These are phyloP conservation scores for Syrphus vitripennis DNA, from an alignment of 2,888 invertebrate species.

Conservation along the genomic window DNA sequence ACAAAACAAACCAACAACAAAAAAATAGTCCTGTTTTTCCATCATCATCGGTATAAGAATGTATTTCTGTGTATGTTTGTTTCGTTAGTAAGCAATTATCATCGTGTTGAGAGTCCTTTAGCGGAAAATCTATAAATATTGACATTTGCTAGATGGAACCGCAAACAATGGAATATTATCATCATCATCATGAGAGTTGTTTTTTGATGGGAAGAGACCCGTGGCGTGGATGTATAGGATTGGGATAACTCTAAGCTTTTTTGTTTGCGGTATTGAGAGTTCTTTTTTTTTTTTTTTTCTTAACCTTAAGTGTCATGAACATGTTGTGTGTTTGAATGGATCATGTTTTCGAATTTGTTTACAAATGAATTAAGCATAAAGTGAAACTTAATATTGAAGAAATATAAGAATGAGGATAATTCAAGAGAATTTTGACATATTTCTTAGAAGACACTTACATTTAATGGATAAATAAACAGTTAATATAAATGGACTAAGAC, in stretches of 20 bases:
- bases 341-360: slow-evolving; percentile 49
- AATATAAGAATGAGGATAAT: background rate
- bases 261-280: background rate
- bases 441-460: background rate
- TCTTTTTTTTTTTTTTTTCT: background rate
- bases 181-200: background rate
- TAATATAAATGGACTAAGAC: background rate
- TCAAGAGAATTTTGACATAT: background rate
- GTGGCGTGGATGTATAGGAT: background rate
- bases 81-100: slow-evolving; percentile 52
- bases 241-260: background rate
- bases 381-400: slow-evolving; percentile 37
- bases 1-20: background rate
- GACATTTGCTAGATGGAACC: slow-evolving; percentile 65
- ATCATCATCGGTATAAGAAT: background rate
- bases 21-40: slow-evolving; percentile 3
- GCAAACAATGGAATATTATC: slow-evolving; percentile 41
- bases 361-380: slow-evolving; percentile 59
- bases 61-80: background rate
- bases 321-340: slow-evolving; percentile 30
- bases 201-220: background rate
- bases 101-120: slow-evolving; percentile 53
- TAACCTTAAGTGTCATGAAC: slow-evolving; percentile 23
- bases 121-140: slow-evolving; percentile 65
- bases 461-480: slow-evolving; percentile 8